Evolutionary conservation across 2,888 invertebrate genomes (phyloP), one percentile per base, ranked within the genome.

Genomic region (Lasioglossum marginatum): DNA sequence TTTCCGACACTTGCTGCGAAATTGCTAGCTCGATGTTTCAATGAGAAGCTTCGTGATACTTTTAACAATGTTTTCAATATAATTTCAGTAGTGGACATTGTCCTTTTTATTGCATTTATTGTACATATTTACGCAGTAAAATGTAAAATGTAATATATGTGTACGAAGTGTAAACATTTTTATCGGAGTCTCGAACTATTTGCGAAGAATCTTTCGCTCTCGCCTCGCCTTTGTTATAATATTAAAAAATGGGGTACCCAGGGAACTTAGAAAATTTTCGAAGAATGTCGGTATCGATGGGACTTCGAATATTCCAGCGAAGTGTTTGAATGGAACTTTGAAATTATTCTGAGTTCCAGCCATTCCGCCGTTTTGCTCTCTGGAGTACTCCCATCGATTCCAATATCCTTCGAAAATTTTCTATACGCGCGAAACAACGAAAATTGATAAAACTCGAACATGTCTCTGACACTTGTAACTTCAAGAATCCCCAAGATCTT

Each of bases 281-380:
- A 60, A 5, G 60, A 60, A 60, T 60, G 60, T 14, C 60, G 60
- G 60, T 31, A 60, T 60, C 60, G 60, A 60, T 31, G 60, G 60
- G 60, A 27, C 27, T 60, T 60, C 27, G 60, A 60, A 27, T 60
- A 60, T 16, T 6, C 60, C 27, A 27, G 31, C 27, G 60, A 60
- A 60, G 60, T 60, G 60, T 60, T 60, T 16, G 10, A n/a, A 37
- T 10, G 37, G 5, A 75, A 57, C 57, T 16, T 60, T n/a, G 60
- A 60, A 60, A 60, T 60, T 60, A 60, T 60, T 31, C 60, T 2
- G 60, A 60, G 60, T 60, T 60, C 60, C 60, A 60, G 27, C 60
- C 27, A 60, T 60, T 60, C 60, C 60, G 27, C 2, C 60, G 27
- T 60, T 31, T 60, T 60, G 60, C 60, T 4, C 60, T 52, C 23